Evolutionary conservation across 2,888 invertebrate genomes (phyloP).

Genomic region (Idaea biselata): DNA sequence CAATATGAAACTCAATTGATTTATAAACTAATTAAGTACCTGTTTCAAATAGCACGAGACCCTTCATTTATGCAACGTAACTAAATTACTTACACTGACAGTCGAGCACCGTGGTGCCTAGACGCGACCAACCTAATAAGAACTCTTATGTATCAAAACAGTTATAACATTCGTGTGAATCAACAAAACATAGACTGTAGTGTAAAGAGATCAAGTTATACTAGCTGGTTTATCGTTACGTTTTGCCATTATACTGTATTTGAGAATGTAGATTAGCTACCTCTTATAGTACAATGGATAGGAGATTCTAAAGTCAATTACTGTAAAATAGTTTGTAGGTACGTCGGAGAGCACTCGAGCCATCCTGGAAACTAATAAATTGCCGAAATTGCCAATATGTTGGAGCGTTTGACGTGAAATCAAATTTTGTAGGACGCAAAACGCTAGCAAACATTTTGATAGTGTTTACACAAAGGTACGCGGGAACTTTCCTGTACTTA

Average conservation of each 20-base stretch:
- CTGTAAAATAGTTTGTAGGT: slow-evolving; percentile 63
- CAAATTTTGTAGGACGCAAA: slow-evolving; percentile 37
- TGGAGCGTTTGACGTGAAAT: slow-evolving; percentile 42
- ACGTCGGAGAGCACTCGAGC: slow-evolving; percentile 57
- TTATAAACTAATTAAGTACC: slow-evolving; percentile 66
- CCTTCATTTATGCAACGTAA: slow-evolving; percentile 71
- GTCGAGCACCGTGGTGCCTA: slow-evolving; percentile 47
- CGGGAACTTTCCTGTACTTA: not conserved
- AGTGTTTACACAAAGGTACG: not conserved
- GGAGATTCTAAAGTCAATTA: slow-evolving; percentile 66
- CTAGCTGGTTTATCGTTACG: slow-evolving; percentile 44
- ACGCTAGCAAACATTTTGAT: slow-evolving; percentile 8
- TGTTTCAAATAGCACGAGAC: slow-evolving; percentile 63
- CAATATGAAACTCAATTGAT: slow-evolving; percentile 54
- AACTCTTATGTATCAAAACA: slow-evolving; percentile 28
- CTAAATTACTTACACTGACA: slow-evolving; percentile 71
- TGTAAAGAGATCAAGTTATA: slow-evolving; percentile 42
- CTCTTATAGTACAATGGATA: slow-evolving; percentile 56
- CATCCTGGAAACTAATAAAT: slow-evolving; percentile 53
- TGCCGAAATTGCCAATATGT: slow-evolving; percentile 55
- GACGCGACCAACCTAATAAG: slow-evolving; percentile 37
- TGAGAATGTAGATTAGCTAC: slow-evolving; percentile 75
- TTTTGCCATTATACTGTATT: slow-evolving; percentile 61
- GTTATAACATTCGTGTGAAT: slow-evolving; percentile 17
- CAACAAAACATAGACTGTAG: slow-evolving; percentile 36